A percentile compares a stretch with the other conserved stretches of the same genome.
Conservation (phyloP, 2,113 vertebrate species). For the Perccottus glenii region DNA sequence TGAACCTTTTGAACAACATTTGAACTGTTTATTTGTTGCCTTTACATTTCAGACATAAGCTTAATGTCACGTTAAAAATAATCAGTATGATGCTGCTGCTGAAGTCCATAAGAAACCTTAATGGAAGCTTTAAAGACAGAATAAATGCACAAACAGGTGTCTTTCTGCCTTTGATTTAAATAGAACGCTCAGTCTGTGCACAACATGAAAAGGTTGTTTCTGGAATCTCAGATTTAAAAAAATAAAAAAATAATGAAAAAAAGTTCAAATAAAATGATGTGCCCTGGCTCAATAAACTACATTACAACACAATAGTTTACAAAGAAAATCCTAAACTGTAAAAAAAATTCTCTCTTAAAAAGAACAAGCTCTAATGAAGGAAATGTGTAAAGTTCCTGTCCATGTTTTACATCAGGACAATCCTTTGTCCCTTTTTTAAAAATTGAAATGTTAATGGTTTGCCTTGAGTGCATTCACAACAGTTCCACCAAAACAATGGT, state of each 20-base stretch:
- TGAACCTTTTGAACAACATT: no score
- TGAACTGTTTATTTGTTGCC: no score
- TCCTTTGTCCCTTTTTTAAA: not conserved
- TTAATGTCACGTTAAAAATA: no score
- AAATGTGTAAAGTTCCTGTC: not conserved
- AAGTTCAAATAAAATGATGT: not conserved
- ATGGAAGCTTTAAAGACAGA: no score
- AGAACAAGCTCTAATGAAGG: not conserved
- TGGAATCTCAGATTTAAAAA: not conserved
- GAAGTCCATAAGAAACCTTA: no score
- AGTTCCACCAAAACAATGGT: not conserved
- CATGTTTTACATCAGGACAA: not conserved
- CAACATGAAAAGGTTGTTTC: not conserved
- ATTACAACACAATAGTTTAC: not conserved
- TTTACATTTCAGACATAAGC: no score
- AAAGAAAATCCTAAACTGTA: not conserved
- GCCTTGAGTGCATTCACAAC: not conserved
- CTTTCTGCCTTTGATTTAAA: not conserved
- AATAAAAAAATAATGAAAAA: not conserved
- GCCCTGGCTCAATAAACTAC: not conserved
- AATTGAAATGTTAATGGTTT: not conserved
- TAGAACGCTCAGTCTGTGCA: not conserved
- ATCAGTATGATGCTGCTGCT: no score
- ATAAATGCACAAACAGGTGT: no score
- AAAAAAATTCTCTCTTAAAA: not conserved